These are phyloP conservation scores for Pelagia noctiluca DNA, from an alignment of 30 jellyfish, hydroid and myxozoan species.

Conservation along the genomic window DNA sequence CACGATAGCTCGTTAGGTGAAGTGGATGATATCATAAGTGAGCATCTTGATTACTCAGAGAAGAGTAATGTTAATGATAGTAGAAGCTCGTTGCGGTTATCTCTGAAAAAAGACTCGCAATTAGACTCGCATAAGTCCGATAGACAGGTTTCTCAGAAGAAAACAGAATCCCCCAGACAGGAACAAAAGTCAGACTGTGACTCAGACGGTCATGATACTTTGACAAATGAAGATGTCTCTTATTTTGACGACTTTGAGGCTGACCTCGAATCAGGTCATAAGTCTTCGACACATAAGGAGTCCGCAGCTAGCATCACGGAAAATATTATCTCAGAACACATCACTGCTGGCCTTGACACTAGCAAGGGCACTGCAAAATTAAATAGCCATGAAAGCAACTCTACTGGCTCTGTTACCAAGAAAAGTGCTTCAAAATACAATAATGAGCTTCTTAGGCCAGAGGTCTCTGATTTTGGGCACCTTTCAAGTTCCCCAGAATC, in stretches of 20 bases:
- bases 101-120: background rate
- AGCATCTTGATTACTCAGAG: slow-evolving; percentile 16
- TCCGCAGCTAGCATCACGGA: background rate
- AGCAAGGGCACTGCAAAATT: background rate
- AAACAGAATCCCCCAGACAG: too few species aligned
- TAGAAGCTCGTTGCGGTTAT: background rate
- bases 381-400: background rate
- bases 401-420: too few species aligned
- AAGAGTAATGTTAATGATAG: slow-evolving; percentile 24
- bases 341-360: background rate
- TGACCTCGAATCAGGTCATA: background rate
- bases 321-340: slow-evolving; percentile 3
- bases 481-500: slow-evolving; percentile 46
- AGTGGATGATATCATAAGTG: slow-evolving; percentile 8
- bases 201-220: too few species aligned
- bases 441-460: too few species aligned
- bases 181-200: too few species aligned
- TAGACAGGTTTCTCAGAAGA: too few species aligned
- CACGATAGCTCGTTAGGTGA: slow-evolving; percentile 13
- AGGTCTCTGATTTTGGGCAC: too few species aligned
- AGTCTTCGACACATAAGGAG: background rate
- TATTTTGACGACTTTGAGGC: slow-evolving; percentile 60
- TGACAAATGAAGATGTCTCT: slow-evolving; percentile 25
- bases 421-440: too few species aligned
- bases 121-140: slow-evolving; percentile 11